A percentile compares a stretch with the other conserved stretches of the same genome.
phyloP scores from a whole-genome alignment of 2,113 vertebrate genomes.

The Platysternon megacephalum region DNA sequence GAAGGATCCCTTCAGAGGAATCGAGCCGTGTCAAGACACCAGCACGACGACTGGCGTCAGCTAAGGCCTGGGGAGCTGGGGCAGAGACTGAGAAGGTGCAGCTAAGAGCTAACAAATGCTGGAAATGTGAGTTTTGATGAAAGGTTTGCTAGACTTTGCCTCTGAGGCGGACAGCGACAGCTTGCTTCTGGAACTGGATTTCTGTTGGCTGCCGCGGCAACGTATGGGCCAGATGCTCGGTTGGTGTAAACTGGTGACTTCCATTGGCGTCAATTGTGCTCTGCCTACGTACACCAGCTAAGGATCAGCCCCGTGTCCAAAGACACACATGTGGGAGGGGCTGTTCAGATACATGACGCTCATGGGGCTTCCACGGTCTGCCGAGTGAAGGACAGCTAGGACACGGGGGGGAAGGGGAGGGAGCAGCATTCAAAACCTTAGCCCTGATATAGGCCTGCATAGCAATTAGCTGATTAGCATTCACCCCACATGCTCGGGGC shows the following conservation, averaged over 20 bases:
- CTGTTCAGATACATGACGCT: not conserved
- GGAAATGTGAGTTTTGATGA: not conserved
- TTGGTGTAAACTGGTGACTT: accelerated
- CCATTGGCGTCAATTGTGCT: accelerated
- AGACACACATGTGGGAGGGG: not conserved
- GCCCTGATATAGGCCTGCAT: not conserved
- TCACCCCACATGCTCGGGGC: not conserved
- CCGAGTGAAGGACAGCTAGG: not conserved
- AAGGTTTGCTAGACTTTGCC: accelerated
- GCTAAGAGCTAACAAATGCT: not conserved
- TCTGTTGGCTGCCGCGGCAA: not conserved
- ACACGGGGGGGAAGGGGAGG: not conserved
- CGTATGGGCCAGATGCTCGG: not conserved
- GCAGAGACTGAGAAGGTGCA: not conserved
- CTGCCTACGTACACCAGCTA: not conserved
- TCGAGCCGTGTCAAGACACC: not conserved
- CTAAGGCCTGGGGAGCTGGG: not conserved
- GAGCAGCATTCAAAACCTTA: not conserved
- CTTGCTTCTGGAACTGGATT: accelerated
- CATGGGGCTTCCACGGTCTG: not conserved
- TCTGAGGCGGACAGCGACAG: accelerated
- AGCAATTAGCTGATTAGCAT: not conserved
- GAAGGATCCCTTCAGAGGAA: not conserved
- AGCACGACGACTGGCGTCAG: accelerated
- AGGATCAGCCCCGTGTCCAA: not conserved